Conservation (phyloP, 2,888 invertebrate species). For the Crossocerus cetratus region DNA sequence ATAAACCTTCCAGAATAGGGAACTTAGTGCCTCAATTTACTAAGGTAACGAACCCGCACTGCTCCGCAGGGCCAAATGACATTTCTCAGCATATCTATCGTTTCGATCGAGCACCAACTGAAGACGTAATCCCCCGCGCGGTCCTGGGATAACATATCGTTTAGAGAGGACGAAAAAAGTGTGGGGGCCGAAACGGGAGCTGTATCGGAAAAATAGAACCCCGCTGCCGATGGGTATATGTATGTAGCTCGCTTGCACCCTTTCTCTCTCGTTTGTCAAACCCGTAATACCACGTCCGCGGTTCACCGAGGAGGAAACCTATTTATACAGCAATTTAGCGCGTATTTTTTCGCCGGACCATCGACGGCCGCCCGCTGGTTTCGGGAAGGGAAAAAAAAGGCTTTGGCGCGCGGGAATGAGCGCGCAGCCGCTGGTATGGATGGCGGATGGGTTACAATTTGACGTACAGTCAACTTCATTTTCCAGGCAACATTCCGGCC, state of each 20-base stretch:
- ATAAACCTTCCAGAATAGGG: too few relatives aligned
- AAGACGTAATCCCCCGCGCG: too few relatives aligned
- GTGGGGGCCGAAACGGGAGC: too few relatives aligned
- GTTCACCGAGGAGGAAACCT: neutral
- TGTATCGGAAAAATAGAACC: neutral
- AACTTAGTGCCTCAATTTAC: too few relatives aligned
- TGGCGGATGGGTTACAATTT: neutral
- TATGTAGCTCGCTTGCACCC: neutral
- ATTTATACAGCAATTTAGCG: constrained; percentile 8
- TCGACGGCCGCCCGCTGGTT: neutral
- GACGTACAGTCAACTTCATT: neutral
- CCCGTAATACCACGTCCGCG: neutral
- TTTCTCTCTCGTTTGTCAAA: constrained; percentile 1
- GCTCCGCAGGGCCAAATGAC: too few relatives aligned
- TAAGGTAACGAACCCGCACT: too few relatives aligned
- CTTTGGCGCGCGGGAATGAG: neutral
- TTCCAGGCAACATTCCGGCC: neutral
- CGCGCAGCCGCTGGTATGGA: neutral
- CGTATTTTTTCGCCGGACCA: neutral
- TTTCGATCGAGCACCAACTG: too few relatives aligned
- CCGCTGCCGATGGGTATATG: neutral
- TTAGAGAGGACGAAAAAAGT: too few relatives aligned
- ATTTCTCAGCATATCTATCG: too few relatives aligned
- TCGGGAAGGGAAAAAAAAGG: neutral
- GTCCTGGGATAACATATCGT: too few relatives aligned